Base-by-base conservation (phyloP, 2,888 invertebrate species). In the Aspidapion aeneum region DNA sequence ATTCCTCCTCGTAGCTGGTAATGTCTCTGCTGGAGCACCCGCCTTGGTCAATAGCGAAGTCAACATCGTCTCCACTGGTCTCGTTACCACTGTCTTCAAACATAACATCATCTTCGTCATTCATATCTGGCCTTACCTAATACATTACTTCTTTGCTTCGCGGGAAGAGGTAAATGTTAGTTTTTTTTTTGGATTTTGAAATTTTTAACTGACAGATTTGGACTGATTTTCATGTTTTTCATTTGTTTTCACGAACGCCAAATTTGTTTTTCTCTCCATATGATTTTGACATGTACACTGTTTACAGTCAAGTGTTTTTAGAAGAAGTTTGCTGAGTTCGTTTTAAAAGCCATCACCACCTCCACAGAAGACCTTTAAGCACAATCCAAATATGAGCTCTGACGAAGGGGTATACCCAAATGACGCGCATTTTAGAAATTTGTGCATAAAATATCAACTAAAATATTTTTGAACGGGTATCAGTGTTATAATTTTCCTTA, bases 71-170 rank as follows among this genome's bases (percentile, higher is more conserved):
- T 73, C 95, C 95, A 77, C 93, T 94, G 60, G 94, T 93, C 80
- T 95, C 95, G 80, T 95, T 94, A 71, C 94, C 94, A 73, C 91
- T 93, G 83, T 96, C 96, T 78, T 94, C 94, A 80, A 91, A 92
- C 70, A 87, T 82, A 78, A 89, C 89, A 81, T 96, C 95, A 81
- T 96, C 94, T 81, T 95, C 96, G 71, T 94, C 94, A 84, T 96
- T 95, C 96, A 96, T 96, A 2, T 57, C 19, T 60, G 17, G 19
- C 50, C 18, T 59, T 1, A 21, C 18, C 50, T 9, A 35, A 52
- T 48, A 7, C 21, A 51, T 9, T 16, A 2, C 21, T 57, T 57
- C 21, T 50, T 12, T 49, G 17, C 48, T 58, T 48, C 7, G 58
- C 22, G 49, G 17, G 17, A 16, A 9, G 16, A 21, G n/a, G n/a